These are phyloP conservation scores for Tretioscincus oriximinensis DNA, from an alignment of 2,113 vertebrate genomes.

Conservation along the genomic window DNA sequence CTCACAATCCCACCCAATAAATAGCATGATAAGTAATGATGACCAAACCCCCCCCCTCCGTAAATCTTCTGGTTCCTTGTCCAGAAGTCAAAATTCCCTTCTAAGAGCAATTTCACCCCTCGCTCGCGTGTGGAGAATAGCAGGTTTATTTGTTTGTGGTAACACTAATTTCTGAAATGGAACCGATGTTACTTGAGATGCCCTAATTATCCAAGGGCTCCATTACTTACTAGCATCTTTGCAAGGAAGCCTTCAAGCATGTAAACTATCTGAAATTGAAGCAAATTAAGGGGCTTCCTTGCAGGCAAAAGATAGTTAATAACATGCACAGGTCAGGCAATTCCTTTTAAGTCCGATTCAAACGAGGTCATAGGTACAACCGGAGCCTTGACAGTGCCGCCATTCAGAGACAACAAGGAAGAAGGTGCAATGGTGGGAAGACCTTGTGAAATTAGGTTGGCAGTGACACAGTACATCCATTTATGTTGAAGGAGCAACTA, in stretches of 20 bases:
- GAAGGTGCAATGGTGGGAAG: neutral
- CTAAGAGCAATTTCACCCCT: neutral
- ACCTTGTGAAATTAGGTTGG: too few species aligned
- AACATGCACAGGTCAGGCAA: neutral
- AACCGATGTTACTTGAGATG: neutral
- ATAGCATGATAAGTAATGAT: too few species aligned
- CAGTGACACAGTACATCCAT: neutral
- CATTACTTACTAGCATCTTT: neutral
- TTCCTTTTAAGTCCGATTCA: neutral
- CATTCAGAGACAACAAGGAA: too few species aligned
- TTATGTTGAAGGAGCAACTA: too few species aligned
- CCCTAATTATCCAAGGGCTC: neutral
- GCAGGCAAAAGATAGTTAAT: neutral
- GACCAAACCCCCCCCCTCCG: neutral
- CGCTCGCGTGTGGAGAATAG: neutral
- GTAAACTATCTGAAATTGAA: neutral
- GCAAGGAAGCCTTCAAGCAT: neutral
- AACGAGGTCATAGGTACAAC: neutral
- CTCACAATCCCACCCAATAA: too few species aligned
- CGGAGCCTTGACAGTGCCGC: neutral
- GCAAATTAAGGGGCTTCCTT: neutral
- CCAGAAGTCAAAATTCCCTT: neutral
- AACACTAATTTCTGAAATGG: neutral
- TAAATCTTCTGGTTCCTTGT: neutral
- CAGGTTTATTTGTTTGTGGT: neutral